Percentiles rank a stretch among this genome's conserved stretches.
These are phyloP conservation scores for Lampropteryx suffumata DNA, from an alignment of 2,888 invertebrate genomes.

Conservation along the genomic window DNA sequence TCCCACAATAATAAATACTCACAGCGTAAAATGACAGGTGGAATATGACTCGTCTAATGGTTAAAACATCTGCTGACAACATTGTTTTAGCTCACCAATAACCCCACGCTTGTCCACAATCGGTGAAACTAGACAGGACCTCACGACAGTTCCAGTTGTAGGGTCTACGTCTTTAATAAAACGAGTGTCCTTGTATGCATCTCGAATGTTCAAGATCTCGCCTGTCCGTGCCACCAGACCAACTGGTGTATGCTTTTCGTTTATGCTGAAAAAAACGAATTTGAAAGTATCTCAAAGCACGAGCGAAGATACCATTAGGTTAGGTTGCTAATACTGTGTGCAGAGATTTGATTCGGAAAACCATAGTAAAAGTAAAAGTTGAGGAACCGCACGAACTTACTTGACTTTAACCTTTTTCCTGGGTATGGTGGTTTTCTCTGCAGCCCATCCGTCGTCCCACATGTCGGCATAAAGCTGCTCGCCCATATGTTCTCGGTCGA, in stretches of 20 bases:
- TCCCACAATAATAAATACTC: no score
- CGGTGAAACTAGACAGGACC: constrained; percentile 81
- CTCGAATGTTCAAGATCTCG: constrained; percentile 72
- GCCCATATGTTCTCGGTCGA: constrained; percentile 67
- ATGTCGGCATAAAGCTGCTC: constrained; percentile 78
- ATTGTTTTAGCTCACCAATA: constrained; percentile 63
- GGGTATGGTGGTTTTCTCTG: constrained; percentile 66
- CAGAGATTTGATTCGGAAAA: no score
- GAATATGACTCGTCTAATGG: no score
- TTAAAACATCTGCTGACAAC: no score
- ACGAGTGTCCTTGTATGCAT: constrained; percentile 81
- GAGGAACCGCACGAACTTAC: constrained; percentile 43
- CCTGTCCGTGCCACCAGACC: constrained; percentile 78
- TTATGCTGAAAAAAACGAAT: constrained; percentile 53
- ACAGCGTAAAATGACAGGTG: no score
- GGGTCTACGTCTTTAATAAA: constrained; percentile 80
- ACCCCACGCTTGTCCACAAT: constrained; percentile 75
- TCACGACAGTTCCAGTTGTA: constrained; percentile 79
- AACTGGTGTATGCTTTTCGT: constrained; percentile 76
- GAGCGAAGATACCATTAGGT: no score
- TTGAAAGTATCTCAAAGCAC: no score
- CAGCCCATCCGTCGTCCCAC: constrained; percentile 82
- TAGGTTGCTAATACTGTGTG: no score
- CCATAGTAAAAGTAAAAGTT: no score
- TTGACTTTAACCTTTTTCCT: constrained; percentile 78